A percentile compares a stretch with the other conserved stretches of the same genome.
Evolutionary conservation across 2,797 vertebrate genomes (phyloP).

Genomic region (Anisognathus igniventris): DNA sequence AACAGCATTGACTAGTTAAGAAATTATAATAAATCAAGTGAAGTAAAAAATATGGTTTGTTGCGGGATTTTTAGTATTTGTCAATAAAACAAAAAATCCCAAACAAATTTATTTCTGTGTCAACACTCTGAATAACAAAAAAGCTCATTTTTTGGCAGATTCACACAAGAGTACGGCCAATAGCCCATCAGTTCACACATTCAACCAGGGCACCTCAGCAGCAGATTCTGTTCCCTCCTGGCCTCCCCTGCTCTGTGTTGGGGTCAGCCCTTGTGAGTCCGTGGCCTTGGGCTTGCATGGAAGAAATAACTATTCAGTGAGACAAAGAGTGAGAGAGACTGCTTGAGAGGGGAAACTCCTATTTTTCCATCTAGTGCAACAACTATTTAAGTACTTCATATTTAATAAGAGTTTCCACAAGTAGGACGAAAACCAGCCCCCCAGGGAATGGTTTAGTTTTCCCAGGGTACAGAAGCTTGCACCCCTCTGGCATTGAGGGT

Average conservation of each 20-base stretch:
- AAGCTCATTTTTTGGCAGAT: not conserved
- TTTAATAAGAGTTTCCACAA: not conserved
- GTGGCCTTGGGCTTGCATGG: not conserved
- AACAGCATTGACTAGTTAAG: not conserved
- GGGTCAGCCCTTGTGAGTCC: not conserved
- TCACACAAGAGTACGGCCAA: not conserved
- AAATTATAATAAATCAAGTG: not conserved
- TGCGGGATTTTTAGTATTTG: not conserved
- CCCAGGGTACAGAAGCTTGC: not conserved
- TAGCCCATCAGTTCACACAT: not conserved
- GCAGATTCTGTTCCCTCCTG: not conserved
- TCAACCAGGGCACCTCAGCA: not conserved
- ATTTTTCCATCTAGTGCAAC: not conserved
- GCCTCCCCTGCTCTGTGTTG: accelerated
- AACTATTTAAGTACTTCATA: not conserved
- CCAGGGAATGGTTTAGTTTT: not conserved
- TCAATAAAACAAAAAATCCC: not conserved
- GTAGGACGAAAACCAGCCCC: not conserved
- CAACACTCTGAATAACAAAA: not conserved
- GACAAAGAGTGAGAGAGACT: not conserved
- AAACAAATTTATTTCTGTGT: not conserved
- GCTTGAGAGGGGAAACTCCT: not conserved
- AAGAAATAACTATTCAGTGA: not conserved
- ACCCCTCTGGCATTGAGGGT: accelerated
- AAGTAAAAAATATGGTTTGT: not conserved